Evolutionary conservation across 2,113 vertebrate species (phyloP), one percentile per base, ranked within the genome.

Genomic region (Tiliqua scincoides): DNA sequence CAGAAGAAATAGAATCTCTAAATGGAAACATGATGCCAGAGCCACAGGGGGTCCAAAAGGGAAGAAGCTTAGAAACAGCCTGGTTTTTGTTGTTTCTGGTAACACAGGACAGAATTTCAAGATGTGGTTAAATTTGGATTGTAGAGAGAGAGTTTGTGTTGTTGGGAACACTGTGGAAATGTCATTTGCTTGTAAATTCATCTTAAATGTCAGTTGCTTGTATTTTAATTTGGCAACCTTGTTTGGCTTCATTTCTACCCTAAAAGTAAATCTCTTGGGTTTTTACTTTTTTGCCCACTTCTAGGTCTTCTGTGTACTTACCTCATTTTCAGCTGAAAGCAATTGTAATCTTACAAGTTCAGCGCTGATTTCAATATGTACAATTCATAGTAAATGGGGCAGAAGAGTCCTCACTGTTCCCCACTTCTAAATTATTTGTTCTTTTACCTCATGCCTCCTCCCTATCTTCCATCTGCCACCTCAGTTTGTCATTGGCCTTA

Each of bases 171-270:
- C 59, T 1, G 6, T 88, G 88, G 59, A 88, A 93, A 86, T 89
- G 81, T 85, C 6, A 72, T 86, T 86, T 89, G 90, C 84, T 70
- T 84, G 89, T 48, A 6, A 68, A 79, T 9, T 85, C n/a, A 21
- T 74, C n/a, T 40, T 37, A 86, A 65, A 43, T 9, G 89, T 91
- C 82, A 93, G 89, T 91, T 93, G 62, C 91, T 93, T 90, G n/a
- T 89, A 88, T 91, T 84, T 48, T 67, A 17, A 65, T 37, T 82
- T 91, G 67, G 5, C 70, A 37, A 35, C 21, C 0, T 2, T 40
- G 54, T 54, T 76, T 63, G 0, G 0, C 78, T 67, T 48, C 48
- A n/a, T 89, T 86, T 87, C 73, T 85, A 0, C 78, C 92, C 80
- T 74, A 78, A 61, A 89, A 82, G 61, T 79, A 79, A 83, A 27